Conservation (phyloP, 2,113 vertebrate genomes). For the Corvus moneduloides region DNA sequence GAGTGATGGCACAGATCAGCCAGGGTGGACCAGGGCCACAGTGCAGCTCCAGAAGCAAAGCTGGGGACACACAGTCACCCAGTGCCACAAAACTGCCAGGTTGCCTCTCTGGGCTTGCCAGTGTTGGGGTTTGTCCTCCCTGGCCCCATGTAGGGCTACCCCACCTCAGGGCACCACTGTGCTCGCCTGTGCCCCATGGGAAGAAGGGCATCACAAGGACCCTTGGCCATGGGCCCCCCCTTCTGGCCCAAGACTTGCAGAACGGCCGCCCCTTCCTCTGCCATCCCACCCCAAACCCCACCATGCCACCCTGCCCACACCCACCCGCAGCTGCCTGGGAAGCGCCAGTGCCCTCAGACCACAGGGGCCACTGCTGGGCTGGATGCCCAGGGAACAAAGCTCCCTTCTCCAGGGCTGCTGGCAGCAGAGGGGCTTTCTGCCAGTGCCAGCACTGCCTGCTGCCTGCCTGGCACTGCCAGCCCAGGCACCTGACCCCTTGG, state of each 20-base stretch:
- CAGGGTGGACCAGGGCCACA: neutral
- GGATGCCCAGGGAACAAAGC: constrained; percentile 9
- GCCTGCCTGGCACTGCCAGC: neutral
- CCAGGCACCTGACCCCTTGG: neutral
- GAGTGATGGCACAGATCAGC: neutral
- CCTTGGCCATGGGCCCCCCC: neutral
- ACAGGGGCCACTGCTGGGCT: neutral
- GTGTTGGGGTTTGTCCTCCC: neutral
- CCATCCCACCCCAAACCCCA: neutral
- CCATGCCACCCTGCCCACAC: neutral
- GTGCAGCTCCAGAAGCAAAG: neutral
- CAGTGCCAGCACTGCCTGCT: neutral
- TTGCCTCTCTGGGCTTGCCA: neutral
- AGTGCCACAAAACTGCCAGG: neutral
- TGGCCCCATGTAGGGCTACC: neutral
- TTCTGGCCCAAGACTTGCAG: neutral
- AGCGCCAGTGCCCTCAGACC: neutral
- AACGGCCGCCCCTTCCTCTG: neutral
- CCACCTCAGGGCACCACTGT: neutral
- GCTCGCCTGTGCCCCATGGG: fast-evolving
- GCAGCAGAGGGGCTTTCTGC: neutral
- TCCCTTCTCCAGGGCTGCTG: constrained; percentile 13
- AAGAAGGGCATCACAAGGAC: neutral
- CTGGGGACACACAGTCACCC: neutral
- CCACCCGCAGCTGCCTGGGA: fast-evolving